Evolutionary conservation across 1,140 invertebrate species (phyloP).

Genomic region (Stratiolaelaps scimitus): DNA sequence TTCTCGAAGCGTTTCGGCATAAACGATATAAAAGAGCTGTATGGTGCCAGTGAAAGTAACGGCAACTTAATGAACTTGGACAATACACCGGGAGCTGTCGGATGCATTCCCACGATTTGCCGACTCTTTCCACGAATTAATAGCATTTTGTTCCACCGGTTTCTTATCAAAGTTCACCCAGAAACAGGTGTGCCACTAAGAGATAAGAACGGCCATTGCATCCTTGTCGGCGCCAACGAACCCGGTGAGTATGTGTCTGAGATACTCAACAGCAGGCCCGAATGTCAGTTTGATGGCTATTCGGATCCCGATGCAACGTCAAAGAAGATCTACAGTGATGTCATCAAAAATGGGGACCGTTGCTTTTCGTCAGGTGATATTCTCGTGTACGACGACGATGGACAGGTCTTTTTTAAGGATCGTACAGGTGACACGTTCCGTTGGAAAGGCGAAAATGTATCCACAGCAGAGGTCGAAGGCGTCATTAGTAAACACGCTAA

Average conservation of each 20-base stretch:
- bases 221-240: conserved; percentile 54
- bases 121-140: conserved; percentile 39
- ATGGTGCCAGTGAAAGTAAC: conserved; percentile 95
- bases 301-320: conserved; percentile 78
- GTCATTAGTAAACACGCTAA: conserved; percentile 68
- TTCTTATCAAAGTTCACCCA: conserved; percentile 68
- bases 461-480: conserved; percentile 87
- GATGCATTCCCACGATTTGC: conserved; percentile 28
- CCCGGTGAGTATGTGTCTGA: conserved; percentile 93
- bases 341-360: conserved; percentile 74
- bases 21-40: conserved; percentile 61
- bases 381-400: conserved; percentile 49
- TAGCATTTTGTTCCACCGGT: conserved; percentile 45
- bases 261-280: conserved; percentile 50
- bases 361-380: conserved; percentile 75
- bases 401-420: conserved; percentile 53
- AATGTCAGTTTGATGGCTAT: conserved; percentile 56
- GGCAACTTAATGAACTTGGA: conserved; percentile 56
- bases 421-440: too few species aligned
- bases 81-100: conserved; percentile 31
- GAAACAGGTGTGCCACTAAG: conserved; percentile 67
- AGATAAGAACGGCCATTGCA: conserved; percentile 58
- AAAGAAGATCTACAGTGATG: conserved; percentile 79
- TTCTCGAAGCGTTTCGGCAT: conserved; percentile 71
- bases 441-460: too few species aligned